Evolutionary conservation across 1,140 invertebrate species (phyloP).

Genomic region (Marisa cornuarietis): DNA sequence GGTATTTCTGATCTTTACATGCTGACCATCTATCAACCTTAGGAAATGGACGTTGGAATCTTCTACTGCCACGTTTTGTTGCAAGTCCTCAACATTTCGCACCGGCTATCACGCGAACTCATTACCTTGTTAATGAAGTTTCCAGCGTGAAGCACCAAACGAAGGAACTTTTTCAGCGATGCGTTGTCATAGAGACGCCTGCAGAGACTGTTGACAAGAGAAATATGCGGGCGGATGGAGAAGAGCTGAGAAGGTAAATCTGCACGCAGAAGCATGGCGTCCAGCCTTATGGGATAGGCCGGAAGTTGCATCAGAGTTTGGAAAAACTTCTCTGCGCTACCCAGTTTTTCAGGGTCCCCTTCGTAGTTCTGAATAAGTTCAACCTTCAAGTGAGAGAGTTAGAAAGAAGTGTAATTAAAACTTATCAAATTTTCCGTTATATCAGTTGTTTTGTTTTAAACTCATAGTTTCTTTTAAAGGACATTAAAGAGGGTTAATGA

Average conservation of each 20-base stretch:
- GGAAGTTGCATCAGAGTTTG: slow-evolving; percentile 53
- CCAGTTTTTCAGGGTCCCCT: slow-evolving; percentile 52
- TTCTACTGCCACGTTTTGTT: no score
- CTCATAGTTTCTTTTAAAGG: background rate
- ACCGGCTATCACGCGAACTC: no score
- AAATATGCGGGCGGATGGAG: slow-evolving; percentile 53
- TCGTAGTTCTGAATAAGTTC: slow-evolving; percentile 56
- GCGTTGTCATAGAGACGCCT: slow-evolving; percentile 53
- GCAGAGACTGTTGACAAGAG: slow-evolving; percentile 47
- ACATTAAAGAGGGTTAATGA: no score
- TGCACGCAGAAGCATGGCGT: slow-evolving; percentile 86
- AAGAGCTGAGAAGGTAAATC: slow-evolving; percentile 58
- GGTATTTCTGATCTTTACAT: no score
- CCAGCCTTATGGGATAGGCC: slow-evolving; percentile 85
- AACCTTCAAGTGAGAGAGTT: slow-evolving; percentile 38
- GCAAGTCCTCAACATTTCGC: no score
- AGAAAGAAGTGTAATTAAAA: background rate
- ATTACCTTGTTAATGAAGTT: slow-evolving; percentile 65
- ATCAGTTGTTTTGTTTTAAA: background rate
- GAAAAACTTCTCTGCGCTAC: slow-evolving; percentile 62
- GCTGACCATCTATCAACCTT: no score
- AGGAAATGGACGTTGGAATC: no score
- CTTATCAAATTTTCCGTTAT: no score
- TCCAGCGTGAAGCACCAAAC: slow-evolving; percentile 60
- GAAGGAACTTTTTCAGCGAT: slow-evolving; percentile 59